phyloP scores from a whole-genome alignment of 2,113 vertebrate genomes.

The Neofelis nebulosa region DNA sequence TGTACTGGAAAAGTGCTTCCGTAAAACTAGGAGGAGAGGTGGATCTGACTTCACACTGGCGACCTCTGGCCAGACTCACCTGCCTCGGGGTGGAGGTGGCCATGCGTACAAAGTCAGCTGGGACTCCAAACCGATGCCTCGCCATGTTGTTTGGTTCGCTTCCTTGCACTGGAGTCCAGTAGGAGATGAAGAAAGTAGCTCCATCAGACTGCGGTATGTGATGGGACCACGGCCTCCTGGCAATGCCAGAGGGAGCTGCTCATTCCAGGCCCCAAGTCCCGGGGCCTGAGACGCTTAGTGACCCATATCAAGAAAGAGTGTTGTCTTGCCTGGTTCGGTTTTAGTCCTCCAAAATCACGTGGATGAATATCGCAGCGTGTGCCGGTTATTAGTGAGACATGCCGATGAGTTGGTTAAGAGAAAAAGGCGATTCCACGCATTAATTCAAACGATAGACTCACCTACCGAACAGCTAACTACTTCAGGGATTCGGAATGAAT shows the following conservation, averaged over 20 bases:
- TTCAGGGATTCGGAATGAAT: not conserved
- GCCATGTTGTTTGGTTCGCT: not conserved
- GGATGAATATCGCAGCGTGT: not conserved
- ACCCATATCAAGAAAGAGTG: not conserved
- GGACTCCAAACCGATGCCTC: not conserved
- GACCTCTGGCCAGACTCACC: not conserved
- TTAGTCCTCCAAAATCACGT: not conserved
- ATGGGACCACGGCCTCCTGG: fast-evolving
- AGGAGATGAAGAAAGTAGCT: not conserved
- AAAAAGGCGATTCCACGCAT: not conserved
- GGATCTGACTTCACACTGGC: not conserved
- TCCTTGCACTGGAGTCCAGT: not conserved
- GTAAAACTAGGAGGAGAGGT: not conserved
- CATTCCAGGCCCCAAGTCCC: not conserved
- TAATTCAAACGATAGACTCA: not conserved
- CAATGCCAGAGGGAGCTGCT: not conserved
- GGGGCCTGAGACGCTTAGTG: not conserved
- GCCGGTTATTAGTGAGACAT: not conserved
- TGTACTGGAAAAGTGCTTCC: not conserved
- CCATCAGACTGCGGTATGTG: fast-evolving
- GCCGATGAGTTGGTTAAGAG: not conserved
- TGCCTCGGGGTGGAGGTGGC: not conserved
- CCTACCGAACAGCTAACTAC: not conserved
- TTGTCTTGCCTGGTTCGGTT: not conserved
- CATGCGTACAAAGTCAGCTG: fast-evolving